Percentiles rank a stretch among this genome's conserved stretches.
Evolutionary conservation across 2,888 invertebrate species (phyloP).

Genomic region (Drosophila tripunctata): DNA sequence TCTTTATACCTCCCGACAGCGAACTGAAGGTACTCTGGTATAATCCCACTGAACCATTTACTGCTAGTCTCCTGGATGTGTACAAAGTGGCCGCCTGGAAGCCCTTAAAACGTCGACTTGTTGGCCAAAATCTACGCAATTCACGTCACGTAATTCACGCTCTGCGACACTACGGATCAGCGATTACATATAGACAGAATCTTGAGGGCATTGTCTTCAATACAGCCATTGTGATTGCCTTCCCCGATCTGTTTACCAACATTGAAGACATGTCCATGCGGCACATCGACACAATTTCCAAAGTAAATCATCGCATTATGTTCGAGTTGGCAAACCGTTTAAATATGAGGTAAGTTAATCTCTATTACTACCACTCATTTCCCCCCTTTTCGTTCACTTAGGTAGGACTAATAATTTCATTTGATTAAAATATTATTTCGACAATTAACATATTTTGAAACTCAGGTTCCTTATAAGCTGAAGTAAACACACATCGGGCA

Average conservation of each 20-base stretch:
- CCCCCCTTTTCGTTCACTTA: no score
- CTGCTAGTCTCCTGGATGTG: conserved; percentile 69
- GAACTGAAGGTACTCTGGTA: conserved; percentile 72
- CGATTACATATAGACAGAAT: conserved; percentile 78
- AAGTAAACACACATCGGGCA: no score
- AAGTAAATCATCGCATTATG: conserved; percentile 83
- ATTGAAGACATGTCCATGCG: conserved; percentile 82
- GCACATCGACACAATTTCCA: conserved; percentile 84
- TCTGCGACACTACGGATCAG: conserved; percentile 70
- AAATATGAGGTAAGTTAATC: conserved; percentile 82
- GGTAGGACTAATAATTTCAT: no score
- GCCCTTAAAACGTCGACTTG: conserved; percentile 54
- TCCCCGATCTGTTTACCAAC: conserved; percentile 82
- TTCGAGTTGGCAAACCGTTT: conserved; percentile 82
- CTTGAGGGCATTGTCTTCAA: conserved; percentile 81
- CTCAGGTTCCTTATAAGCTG: no score
- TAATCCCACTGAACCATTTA: conserved; percentile 22
- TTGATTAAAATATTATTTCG: no score
- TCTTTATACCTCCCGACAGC: conserved; percentile 81
- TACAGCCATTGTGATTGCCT: conserved; percentile 82
- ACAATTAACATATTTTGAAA: no score
- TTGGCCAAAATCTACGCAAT: conserved; percentile 51
- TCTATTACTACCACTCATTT: not conserved
- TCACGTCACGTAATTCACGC: conserved; percentile 50
- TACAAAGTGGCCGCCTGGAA: conserved; percentile 79